Evolutionary conservation across 2,797 vertebrate genomes (phyloP), one percentile per base, ranked within the genome.

Genomic region (Muscicapa striata): DNA sequence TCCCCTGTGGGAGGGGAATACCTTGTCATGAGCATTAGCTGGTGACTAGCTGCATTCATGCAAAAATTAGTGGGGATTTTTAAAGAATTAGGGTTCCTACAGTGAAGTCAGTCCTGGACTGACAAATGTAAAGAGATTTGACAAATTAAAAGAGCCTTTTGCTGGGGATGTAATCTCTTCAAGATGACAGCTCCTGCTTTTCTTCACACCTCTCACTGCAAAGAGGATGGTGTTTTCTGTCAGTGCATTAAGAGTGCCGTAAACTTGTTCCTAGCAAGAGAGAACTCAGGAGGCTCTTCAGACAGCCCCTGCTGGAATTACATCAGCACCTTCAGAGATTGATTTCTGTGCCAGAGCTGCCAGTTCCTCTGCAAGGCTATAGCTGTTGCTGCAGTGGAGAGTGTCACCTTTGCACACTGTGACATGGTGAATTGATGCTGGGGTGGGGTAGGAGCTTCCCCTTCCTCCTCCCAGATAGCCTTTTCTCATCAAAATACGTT

Each of bases 21-120:
- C 6, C 15, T 23, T 64, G 11, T 63, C 0, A 0, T 32, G 30
- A 87, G 26, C 52, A 11, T 83, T 80, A 63, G 52, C 29, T 88
- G 32, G 18, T 78, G 54, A 36, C 73, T 46, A 34, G 54, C 49
- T 87, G 46, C n/a, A 18, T 43, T 93, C 20, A 12, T 67, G 22
- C 46, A 64, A 81, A 82, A 92, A 36, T 27, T 10, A 10, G n/a
- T 63, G 49, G 1, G 0, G 0, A 0, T 3, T 41, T 86, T 62
- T 22, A 34, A 59, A 59, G 30, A 73, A 40, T 55, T 69, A 36
- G 30, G 8, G 13, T 77, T 77, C 27, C 40, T 68, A 3, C 26
- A 64, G 4, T 21, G 30, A 14, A 4, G 4, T 58, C 13, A 17
- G 67, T 78, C 32, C 18, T 63, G 23, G 32, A 12, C 26, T 73